Conservation (phyloP, 2,888 invertebrate genomes). For the Ditula angustiorana region DNA sequence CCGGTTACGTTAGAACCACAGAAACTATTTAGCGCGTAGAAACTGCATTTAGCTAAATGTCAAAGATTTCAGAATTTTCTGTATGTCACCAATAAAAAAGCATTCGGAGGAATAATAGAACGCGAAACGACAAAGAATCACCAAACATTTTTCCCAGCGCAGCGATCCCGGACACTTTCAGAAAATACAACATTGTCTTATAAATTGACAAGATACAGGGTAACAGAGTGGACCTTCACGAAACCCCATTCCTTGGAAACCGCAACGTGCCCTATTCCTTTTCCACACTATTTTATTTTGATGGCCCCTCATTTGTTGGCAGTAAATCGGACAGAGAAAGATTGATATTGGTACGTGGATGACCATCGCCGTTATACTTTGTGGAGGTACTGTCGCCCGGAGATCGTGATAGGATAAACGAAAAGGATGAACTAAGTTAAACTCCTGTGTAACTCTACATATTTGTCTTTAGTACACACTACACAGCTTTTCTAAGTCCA, state of each 20-base stretch:
- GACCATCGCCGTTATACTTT: conserved; percentile 11
- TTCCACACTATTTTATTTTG: conserved; percentile 40
- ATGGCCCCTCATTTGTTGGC: conserved; percentile 39
- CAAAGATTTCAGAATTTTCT: no score
- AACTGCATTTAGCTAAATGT: no score
- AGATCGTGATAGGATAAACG: conserved; percentile 7
- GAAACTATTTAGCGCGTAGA: no score
- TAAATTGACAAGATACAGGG: conserved; percentile 17
- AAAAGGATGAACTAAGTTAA: not conserved
- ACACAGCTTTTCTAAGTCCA: no score
- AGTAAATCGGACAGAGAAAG: conserved; percentile 41
- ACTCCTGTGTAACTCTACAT: not conserved
- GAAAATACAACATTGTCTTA: conserved; percentile 13
- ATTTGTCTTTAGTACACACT: no score
- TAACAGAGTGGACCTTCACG: conserved; percentile 1
- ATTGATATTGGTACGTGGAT: conserved; percentile 40
- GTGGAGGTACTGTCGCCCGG: conserved; percentile 20
- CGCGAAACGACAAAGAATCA: not conserved
- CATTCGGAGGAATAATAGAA: no score
- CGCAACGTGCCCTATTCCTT: conserved; percentile 40
- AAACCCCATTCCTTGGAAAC: conserved; percentile 25
- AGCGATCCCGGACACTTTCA: not conserved
- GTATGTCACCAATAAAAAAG: no score
- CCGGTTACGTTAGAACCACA: no score
- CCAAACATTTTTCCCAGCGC: not conserved